Percentiles rank a stretch among this genome's conserved stretches.
These are phyloP conservation scores for Naja naja DNA, from an alignment of 2,113 vertebrate species.

Conservation along the genomic window DNA sequence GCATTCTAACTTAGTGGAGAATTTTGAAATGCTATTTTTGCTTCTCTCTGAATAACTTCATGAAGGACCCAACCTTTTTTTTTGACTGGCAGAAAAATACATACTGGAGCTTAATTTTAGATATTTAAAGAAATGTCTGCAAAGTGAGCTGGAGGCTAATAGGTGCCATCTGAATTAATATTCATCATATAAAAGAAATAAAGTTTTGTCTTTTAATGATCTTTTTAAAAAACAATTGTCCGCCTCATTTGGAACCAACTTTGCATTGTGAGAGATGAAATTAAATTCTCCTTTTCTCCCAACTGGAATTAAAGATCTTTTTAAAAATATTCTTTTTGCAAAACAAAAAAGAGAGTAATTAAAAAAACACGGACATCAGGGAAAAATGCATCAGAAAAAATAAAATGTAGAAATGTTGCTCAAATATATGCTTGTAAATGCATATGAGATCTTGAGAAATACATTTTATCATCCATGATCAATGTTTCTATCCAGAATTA, in stretches of 20 bases:
- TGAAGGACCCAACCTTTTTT: neutral
- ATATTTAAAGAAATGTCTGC: neutral
- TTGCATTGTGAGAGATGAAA: neutral
- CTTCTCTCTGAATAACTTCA: neutral
- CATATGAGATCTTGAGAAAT: neutral
- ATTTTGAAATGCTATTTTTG: neutral
- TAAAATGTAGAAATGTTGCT: neutral
- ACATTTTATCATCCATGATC: neutral
- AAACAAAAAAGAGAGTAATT: neutral
- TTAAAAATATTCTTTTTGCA: neutral
- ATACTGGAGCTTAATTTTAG: neutral
- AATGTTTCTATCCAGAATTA: neutral
- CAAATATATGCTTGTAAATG: neutral
- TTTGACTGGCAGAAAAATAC: neutral
- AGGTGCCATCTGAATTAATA: too few species aligned
- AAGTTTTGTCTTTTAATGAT: neutral
- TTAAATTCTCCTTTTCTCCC: neutral
- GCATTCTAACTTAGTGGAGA: neutral
- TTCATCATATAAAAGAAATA: neutral
- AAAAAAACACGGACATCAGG: neutral
- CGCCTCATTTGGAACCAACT: neutral
- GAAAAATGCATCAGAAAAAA: neutral
- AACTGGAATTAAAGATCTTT: neutral
- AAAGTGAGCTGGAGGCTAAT: neutral
- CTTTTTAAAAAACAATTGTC: neutral